These are phyloP conservation scores for Ooceraea biroi DNA, from an alignment of 1,140 invertebrate genomes.

Conservation along the genomic window DNA sequence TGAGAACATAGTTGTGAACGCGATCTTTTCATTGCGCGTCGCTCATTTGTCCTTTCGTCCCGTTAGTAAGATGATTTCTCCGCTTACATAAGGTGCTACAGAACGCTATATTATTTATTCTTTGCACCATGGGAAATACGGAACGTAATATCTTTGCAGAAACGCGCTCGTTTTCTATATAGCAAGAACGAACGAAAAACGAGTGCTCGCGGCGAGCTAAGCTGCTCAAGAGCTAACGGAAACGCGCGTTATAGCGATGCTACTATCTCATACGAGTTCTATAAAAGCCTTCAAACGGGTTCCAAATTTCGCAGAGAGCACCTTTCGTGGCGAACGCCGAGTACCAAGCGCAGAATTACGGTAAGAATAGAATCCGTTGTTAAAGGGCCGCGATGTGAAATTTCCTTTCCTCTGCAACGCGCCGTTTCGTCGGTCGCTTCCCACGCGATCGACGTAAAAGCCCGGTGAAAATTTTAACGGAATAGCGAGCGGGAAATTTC, in stretches of 20 bases:
- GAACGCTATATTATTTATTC: slow-evolving; percentile 21
- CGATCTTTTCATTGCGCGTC: background rate
- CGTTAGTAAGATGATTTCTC: no score
- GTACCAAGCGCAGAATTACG: slow-evolving; percentile 10
- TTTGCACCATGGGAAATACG: background rate
- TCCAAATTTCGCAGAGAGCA: background rate
- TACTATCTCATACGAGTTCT: slow-evolving; percentile 40
- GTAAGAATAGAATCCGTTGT: slow-evolving; percentile 29
- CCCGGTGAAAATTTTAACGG: background rate
- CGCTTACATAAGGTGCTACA: no score
- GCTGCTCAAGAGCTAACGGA: slow-evolving; percentile 12
- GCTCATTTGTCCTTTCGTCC: no score
- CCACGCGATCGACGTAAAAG: background rate
- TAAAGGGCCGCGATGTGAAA: background rate
- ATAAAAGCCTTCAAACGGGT: slow-evolving; percentile 24
- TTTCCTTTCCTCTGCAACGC: background rate
- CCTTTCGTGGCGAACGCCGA: background rate
- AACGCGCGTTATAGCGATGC: slow-evolving; percentile 30
- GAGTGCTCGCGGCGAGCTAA: slow-evolving; percentile 14
- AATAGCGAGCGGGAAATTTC: background rate
- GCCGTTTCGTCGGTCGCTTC: background rate
- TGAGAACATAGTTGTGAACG: background rate
- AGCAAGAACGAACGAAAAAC: slow-evolving; percentile 28
- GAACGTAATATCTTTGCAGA: slow-evolving; percentile 22
- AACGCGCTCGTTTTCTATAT: background rate